phyloP scores from a whole-genome alignment of 2,113 vertebrate species.

The Pipra filicauda region DNA sequence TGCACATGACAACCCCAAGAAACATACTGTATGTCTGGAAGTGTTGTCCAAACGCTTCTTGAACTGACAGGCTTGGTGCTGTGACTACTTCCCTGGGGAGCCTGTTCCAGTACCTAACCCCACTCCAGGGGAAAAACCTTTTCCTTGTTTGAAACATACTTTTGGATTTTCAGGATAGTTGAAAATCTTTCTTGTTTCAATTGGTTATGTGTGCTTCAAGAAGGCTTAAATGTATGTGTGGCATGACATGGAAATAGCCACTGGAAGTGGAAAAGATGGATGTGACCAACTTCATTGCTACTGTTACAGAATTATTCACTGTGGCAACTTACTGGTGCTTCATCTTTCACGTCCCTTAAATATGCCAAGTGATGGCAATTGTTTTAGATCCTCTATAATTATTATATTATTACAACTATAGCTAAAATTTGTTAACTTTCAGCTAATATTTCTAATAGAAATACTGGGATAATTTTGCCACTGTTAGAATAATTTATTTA shows the following conservation, averaged over 20 bases:
- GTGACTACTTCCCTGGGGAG: neutral
- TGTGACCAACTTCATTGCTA: neutral
- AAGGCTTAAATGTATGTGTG: neutral
- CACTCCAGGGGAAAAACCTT: neutral
- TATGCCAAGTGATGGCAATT: neutral
- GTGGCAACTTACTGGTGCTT: neutral
- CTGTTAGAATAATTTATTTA: neutral
- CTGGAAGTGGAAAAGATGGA: neutral
- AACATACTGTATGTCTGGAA: neutral
- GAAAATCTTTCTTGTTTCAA: neutral
- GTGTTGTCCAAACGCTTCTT: neutral
- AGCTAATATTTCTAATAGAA: neutral
- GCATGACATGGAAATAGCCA: neutral
- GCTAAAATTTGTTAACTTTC: neutral
- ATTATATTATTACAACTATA: neutral
- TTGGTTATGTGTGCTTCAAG: neutral
- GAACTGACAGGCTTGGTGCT: neutral
- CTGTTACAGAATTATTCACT: neutral
- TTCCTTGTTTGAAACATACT: neutral
- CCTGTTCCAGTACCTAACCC: neutral
- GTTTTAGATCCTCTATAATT: neutral
- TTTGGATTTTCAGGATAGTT: neutral
- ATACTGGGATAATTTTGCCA: neutral
- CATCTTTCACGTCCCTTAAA: neutral
- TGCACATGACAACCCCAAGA: no score